Evolutionary conservation across 2,888 invertebrate species (phyloP).

Genomic region (Temnothorax ravouxi): DNA sequence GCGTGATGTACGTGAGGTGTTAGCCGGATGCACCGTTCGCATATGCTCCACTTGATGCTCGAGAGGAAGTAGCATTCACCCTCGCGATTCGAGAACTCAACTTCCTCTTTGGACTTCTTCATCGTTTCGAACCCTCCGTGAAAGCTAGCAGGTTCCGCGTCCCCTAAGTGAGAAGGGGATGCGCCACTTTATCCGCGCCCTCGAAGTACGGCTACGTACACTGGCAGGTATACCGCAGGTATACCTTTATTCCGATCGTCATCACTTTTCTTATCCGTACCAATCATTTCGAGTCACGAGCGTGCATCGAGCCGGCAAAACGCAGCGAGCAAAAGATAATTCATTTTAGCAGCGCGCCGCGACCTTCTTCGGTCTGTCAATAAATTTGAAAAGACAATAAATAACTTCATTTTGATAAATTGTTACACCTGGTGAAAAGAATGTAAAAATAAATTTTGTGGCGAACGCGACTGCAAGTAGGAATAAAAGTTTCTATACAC

Average conservation of each 20-base stretch:
- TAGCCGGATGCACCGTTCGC: constrained; percentile 24
- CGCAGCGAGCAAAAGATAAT: background rate
- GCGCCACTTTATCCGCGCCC: constrained; percentile 62
- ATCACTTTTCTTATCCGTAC: constrained; percentile 67
- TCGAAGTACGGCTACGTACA: constrained; percentile 59
- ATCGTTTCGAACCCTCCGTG: constrained; percentile 67
- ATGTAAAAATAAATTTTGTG: background rate
- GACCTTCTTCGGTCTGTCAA: background rate
- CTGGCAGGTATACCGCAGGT: constrained; percentile 25
- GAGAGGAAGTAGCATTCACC: constrained; percentile 58
- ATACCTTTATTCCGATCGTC: constrained; percentile 71
- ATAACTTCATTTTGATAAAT: background rate
- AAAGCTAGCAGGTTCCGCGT: constrained; percentile 67
- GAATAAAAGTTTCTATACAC: background rate
- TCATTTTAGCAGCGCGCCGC: background rate
- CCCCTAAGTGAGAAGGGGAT: constrained; percentile 56
- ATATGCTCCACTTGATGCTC: constrained; percentile 41
- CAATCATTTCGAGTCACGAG: constrained; percentile 50
- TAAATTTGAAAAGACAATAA: background rate
- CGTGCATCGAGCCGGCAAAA: constrained; percentile 24
- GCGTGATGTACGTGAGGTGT: constrained; percentile 24
- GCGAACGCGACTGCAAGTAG: background rate
- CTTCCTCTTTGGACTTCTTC: constrained; percentile 59
- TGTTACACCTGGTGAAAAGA: background rate
- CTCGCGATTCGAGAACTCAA: constrained; percentile 55